phyloP scores from a whole-genome alignment of 2,797 vertebrate genomes.

The Danio kyathit region DNA sequence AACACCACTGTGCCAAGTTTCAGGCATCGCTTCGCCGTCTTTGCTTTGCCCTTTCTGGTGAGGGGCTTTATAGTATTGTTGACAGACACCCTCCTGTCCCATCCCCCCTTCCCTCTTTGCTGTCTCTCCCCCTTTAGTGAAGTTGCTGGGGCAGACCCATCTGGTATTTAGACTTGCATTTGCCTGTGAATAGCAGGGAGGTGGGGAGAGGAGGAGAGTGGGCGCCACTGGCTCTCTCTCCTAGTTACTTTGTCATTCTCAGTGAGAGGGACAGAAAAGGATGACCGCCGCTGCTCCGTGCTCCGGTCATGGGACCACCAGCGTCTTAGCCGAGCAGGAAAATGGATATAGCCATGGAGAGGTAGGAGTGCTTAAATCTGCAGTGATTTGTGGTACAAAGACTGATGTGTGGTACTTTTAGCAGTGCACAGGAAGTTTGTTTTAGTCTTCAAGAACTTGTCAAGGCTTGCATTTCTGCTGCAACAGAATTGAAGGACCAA shows the following conservation, averaged over 20 bases:
- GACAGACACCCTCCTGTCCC: conserved; percentile 51
- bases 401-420: not conserved
- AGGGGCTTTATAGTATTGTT: conserved; percentile 62
- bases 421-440: conserved; percentile 1
- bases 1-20: conserved; percentile 69
- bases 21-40: conserved; percentile 57
- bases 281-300: conserved; percentile 63
- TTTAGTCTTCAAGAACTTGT: not conserved
- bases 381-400: not conserved
- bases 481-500: conserved; percentile 14
- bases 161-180: conserved; percentile 77
- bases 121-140: conserved; percentile 58
- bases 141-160: conserved; percentile 74
- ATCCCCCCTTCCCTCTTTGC: conserved; percentile 53
- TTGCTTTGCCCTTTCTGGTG: conserved; percentile 31
- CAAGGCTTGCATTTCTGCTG: not conserved
- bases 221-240: conserved; percentile 60
- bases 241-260: conserved; percentile 55
- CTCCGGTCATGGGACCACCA: conserved; percentile 61
- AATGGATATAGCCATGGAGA: conserved; percentile 61
- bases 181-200: conserved; percentile 75
- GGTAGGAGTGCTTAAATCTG: conserved; percentile 69
- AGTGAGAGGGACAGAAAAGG: conserved; percentile 52
- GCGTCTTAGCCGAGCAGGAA: conserved; percentile 60
- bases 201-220: conserved; percentile 62